Evolutionary conservation across 92 coral and sea anemone species (phyloP), one percentile per base, ranked within the genome.

Genomic region (Bergia puertoricense): DNA sequence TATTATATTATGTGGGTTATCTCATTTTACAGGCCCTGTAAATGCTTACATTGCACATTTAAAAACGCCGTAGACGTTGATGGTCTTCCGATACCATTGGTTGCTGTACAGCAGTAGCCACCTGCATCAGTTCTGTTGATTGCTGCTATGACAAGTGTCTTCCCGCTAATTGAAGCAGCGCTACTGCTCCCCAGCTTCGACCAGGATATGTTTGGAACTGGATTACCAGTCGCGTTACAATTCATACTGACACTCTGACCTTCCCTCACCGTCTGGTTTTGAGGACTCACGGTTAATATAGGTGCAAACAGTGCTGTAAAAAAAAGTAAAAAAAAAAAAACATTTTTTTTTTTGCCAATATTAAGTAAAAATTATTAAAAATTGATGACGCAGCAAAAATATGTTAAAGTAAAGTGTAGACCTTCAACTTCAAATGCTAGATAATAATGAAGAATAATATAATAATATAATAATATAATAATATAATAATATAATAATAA

Each of bases 201-300:
- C 93, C 93, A 91, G 16, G 86, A 56, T 42, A 91, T 76, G 38
- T 65, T 87, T 2, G 91, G 91, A 2, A 20, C 48, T 65, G 93
- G 93, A 82, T 76, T 88, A 1, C 93, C 93, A 80, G 93, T 81
- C 10, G 91, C 88, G 20, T 38, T 84, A 46, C 93, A 88, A 36
- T 74, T 65, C 81, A 39, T 51, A 23, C 38, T 79, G 5, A 80
- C 18, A 23, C 43, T 48, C 8, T 46, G 16, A 18, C 91, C 88
- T 66, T 88, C 91, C 74, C 74, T 43, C 11, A 76, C 69, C 20
- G 84, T 88, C 39, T 81, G 66, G 46, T 41, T 71, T 50, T 43
- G 79, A 30, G 92, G 92, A 20, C 54, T 38, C 71, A 87, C 79
- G 51, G 46, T 72, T 22, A 41, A 37, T 23, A 59, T 36, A 16